Base-by-base conservation (phyloP, 2,888 invertebrate species). In the Drosophila melanosoma region DNA sequence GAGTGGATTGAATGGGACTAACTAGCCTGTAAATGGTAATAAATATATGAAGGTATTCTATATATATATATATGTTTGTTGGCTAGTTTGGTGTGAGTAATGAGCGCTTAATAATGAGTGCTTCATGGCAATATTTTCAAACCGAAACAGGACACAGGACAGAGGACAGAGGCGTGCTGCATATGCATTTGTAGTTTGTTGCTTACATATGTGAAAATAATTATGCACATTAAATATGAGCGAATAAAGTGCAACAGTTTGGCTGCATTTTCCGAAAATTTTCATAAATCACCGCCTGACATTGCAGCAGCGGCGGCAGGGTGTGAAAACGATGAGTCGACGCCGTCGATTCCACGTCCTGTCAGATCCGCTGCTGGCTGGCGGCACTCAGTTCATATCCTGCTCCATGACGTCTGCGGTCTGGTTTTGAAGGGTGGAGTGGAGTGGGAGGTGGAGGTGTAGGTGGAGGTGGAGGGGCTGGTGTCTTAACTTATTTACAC, bases 51-150 rank as follows among this genome's bases (percentile, higher is more conserved):
- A 33, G 32, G 42, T 58, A 45, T 20, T 32, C 15, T 45, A 15
- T 4, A 11, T 12, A 45, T 12, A 17, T 36, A 36, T 17, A 6
- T 36, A 15, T 8, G 17, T 3, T 61, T 57, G 42, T 57, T 45
- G 62, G 10, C 52, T 33, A 52, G 53, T 45, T 45, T 45, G 23
- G 57, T 64, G 63, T 78, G 81, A 85, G 83, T 84, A 84, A 84
- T 87, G 86, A 72, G 72, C 69, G 83, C 83, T 87, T 87, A 85
- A 87, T 83, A 84, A 74, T 74, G 75, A 84, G 72, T 74, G 75
- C 72, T 45, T 53, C 72, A 61, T 64, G 63, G 74, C 54, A 64
- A 72, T 82, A 84, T 74, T 83, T 81, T 79, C 68, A 68, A 64
- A 26, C 35, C 20, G 35, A 32, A 49, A 38, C 61, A 8, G 20